phyloP scores from a whole-genome alignment of 2,888 invertebrate species.

The Corbicula japonica region DNA sequence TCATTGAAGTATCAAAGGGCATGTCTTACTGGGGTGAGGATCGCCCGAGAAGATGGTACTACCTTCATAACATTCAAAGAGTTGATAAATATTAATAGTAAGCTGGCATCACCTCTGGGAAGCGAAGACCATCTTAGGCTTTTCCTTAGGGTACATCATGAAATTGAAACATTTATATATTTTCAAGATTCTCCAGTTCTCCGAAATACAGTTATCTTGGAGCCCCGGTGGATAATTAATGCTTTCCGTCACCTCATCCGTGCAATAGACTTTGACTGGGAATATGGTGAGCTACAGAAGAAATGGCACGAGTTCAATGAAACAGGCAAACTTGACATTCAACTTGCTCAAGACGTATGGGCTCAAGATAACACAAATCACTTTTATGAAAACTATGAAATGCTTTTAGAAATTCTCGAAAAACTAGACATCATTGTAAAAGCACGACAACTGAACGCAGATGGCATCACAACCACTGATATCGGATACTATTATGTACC shows the following conservation, averaged over 20 bases:
- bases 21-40: conserved; percentile 55
- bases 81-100: conserved; percentile 30
- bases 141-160: conserved; percentile 48
- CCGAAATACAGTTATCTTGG: conserved; percentile 36
- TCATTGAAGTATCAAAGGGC: conserved; percentile 29
- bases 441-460: conserved; percentile 32
- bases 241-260: conserved; percentile 51
- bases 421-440: conserved; percentile 54
- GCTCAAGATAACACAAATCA: conserved; percentile 22
- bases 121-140: conserved; percentile 43
- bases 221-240: conserved; percentile 60
- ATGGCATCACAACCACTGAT: conserved; percentile 16
- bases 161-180: conserved; percentile 42
- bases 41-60: conserved; percentile 31
- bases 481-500: conserved; percentile 53
- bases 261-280: conserved; percentile 44
- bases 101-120: conserved; percentile 45
- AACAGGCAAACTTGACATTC: conserved; percentile 30
- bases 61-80: conserved; percentile 32
- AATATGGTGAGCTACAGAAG: conserved; percentile 40
- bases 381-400: conserved; percentile 49
- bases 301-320: conserved; percentile 47
- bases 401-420: conserved; percentile 46
- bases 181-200: conserved; percentile 39
- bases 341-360: conserved; percentile 54